A percentile compares a stretch with the other conserved stretches of the same genome.
Evolutionary conservation across 1,140 invertebrate species (phyloP).

Genomic region (Harpegnathos saltator): DNA sequence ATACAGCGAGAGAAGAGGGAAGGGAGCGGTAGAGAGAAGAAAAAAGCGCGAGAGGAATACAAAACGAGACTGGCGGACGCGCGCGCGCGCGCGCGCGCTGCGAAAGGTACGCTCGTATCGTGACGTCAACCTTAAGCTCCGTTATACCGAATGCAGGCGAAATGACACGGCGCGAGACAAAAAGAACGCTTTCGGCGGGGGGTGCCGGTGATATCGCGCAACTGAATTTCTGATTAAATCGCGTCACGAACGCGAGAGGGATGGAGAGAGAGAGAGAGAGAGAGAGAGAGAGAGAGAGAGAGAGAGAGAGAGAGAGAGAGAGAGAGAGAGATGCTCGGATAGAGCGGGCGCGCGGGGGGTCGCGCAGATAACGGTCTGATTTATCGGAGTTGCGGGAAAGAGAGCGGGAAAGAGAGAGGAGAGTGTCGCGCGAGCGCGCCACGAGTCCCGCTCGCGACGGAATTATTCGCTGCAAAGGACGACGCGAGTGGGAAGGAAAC

Average conservation of each 20-base stretch:
- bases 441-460: too few species aligned
- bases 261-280: constrained; percentile 39
- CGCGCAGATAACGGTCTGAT: constrained; percentile 23
- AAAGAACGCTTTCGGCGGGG: constrained; percentile 11
- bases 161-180: constrained; percentile 6
- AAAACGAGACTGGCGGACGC: neutral
- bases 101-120: constrained; percentile 57
- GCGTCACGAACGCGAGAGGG: constrained; percentile 30
- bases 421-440: neutral
- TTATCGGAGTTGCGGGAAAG: neutral
- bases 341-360: neutral
- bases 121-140: constrained; percentile 54
- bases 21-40: neutral
- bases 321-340: constrained; percentile 29
- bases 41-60: too few species aligned
- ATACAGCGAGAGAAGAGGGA: constrained; percentile 9
- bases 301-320: too few species aligned
- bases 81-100: constrained; percentile 7
- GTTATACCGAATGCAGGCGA: constrained; percentile 10
- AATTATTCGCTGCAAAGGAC: too few species aligned
- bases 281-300: constrained; percentile 43
- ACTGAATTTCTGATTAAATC: constrained; percentile 54
- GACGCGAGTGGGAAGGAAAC: too few species aligned
- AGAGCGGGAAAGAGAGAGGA: neutral
- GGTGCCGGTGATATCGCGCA: constrained; percentile 43